Evolutionary conservation across 2,888 invertebrate genomes (phyloP), one percentile per base, ranked within the genome.

Genomic region (Dusona sp.): DNA sequence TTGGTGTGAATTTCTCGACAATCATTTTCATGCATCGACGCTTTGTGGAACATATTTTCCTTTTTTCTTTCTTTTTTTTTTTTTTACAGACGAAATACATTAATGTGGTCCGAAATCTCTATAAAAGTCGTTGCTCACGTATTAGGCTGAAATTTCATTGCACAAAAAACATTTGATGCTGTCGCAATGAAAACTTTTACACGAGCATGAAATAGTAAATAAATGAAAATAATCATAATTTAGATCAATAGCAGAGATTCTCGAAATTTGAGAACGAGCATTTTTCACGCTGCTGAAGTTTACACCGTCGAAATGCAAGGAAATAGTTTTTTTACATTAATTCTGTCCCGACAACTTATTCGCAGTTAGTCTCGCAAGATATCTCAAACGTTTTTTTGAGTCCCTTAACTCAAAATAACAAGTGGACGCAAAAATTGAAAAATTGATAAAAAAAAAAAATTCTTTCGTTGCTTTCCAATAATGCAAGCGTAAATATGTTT

Each of bases 1-100:
- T 93, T 91, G 90, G 92, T 92, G 93, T 93, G 91, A 92, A 90
- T 79, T 54, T 57, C 42, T 48, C 22, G 81, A 42, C 45, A 67
- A 45, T 79, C 70, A 83, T 72, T 87, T 87, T 89, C 89, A 88
- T 89, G 90, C 75, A 81, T 79, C 81, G 74, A 83, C 19, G 81
- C 85, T 87, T 83, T 29, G 75, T 85, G 82, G 85, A 29, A 38
- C 9, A 11, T 48, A 22, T 65, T 54, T 38, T 51, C 36, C 79
- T 67, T 29, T 65, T 48, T 11, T 65, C 16, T 33, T 61, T 19
- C n/a, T n/a, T 51, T 48, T 84, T 67, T 29, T 65, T 48, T 11
- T 65, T 25, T 33, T 61, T 19, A 29, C 29, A 70, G 36, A 36
- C 8, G 19, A 11, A 11, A 13, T 6, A 57, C 3, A 33, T n/a